Base-by-base conservation (phyloP, 2,113 vertebrate genomes). In the Hirundichthys speculiger region DNA sequence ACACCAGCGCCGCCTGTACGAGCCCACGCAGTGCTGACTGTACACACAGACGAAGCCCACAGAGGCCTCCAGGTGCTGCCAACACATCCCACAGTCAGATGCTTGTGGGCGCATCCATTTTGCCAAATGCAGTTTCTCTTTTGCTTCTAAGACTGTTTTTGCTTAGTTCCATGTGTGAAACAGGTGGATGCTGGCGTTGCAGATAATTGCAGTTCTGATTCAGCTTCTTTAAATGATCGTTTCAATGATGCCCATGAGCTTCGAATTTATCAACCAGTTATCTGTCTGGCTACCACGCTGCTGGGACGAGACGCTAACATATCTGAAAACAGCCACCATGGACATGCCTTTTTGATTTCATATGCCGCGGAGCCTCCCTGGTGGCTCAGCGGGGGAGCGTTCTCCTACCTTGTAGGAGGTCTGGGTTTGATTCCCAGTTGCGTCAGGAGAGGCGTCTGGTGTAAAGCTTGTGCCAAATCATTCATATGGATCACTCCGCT, bases 21-120 rank as follows among this genome's bases (percentile, higher is more conserved):
- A 25, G 12, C 67, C 62, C 16, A 71, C 74, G 61, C 55, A 49
- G 50, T n/a, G 49, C 39, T 50, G 61, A 70, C 61, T 60, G 42
- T 55, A 27, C 74, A 70, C 46, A 34, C 69, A 55, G 58, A 50
- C 52, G 25, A 39, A 57, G 18, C 2, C 4, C 34, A 63, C 8
- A 1, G 2, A 70, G 54, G 61, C 74, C 74, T 60, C 61, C 74
- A 69, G 73, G 73, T 69, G 73, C 66, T 64, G 60, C 59, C 59
- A 53, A 48, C 22, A 16, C 73, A 66, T 64, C 73, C 73, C 43
- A 70, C 73, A 38, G 66, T 64, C 60, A 77, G 50, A 49, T 77
- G 67, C 55, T 50, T 55, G 74, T 77, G 55, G 74, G 74, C 14
- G 9, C 49, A 50, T 22, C 61, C 61, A 61, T 30, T 64, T 53